phyloP scores from a whole-genome alignment of 2,113 vertebrate species.

The Limnothrissa miodon region DNA sequence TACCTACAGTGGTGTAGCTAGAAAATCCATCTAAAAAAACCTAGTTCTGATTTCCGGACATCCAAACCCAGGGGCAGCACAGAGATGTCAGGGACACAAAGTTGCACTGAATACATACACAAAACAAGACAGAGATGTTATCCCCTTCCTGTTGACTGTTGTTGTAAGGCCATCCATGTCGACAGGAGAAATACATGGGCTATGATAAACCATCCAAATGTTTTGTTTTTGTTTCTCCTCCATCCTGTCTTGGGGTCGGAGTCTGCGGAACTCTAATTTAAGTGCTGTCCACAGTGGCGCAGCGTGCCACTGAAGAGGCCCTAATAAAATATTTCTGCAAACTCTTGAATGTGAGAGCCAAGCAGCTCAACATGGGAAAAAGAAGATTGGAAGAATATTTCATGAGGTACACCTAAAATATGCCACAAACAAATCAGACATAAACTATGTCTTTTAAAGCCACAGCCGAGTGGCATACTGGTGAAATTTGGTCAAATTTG shows the following conservation, averaged over 20 bases:
- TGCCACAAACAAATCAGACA: not conserved
- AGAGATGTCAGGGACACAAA: not conserved
- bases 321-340: not conserved
- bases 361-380: not conserved
- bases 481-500: no score
- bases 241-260: not conserved
- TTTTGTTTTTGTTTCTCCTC: constrained; percentile 5
- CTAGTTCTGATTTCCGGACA: not conserved
- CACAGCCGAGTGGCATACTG: no score
- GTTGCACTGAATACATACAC: not conserved
- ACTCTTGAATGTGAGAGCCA: not conserved
- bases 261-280: not conserved
- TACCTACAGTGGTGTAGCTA: not conserved
- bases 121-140: not conserved
- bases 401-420: not conserved
- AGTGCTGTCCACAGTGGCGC: not conserved
- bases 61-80: not conserved
- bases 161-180: constrained; percentile 2
- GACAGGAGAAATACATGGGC: not conserved
- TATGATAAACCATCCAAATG: not conserved
- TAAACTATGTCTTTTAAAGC: not conserved
- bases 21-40: not conserved
- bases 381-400: not conserved
- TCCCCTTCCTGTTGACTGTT: constrained; percentile 14
- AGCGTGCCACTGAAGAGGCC: not conserved